Evolutionary conservation across 2,888 invertebrate genomes (phyloP), one percentile per base, ranked within the genome.

Genomic region (Brassicogethes aeneus): DNA sequence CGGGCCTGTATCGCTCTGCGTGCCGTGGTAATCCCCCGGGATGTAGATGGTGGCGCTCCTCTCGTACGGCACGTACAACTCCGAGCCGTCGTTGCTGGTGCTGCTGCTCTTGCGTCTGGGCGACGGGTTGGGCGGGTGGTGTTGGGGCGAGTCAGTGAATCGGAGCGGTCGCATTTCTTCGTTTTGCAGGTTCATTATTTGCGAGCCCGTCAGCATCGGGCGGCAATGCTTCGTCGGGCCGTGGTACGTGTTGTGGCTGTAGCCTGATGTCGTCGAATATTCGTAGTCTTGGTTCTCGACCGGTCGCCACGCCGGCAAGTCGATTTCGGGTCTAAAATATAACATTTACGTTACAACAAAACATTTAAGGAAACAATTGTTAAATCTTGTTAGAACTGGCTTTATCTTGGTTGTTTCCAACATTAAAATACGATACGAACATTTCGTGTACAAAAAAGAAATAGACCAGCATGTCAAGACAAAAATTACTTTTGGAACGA

Each of bases 221-320:
- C 87, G 75, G 56, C 79, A 76, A 59, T 88, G 88, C 46, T 82
- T 72, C 3, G 85, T 77, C 34, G 87, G 88, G 0, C 90, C 93
- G 67, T 92, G 93, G 70, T 91, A 94, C 1, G 92, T 92, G 69
- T 92, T 88, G 65, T 90, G 89, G 31, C 79, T 78, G 64, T 80
- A 85, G 40, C 73, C 70, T 33, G 71, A 73, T 15, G 72, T 68
- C 15, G 73, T 72, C 2, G 71, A 68, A 54, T 77, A 77, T 54
- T 78, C 77, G 50, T 77, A 77, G 42, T 77, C 77, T 45, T 61
- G 59, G 38, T 56, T 54, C 47, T 61, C 61, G 1, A 61, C 45
- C n/a, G 64, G 62, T 8, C 62, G 56, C 66, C 66, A 67, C 3
- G 66, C 63, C 31, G 64, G 65, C 33, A 65, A 44, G 44, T 67